phyloP scores from a whole-genome alignment of 2,113 vertebrate species.

The Vireo altiloquus region DNA sequence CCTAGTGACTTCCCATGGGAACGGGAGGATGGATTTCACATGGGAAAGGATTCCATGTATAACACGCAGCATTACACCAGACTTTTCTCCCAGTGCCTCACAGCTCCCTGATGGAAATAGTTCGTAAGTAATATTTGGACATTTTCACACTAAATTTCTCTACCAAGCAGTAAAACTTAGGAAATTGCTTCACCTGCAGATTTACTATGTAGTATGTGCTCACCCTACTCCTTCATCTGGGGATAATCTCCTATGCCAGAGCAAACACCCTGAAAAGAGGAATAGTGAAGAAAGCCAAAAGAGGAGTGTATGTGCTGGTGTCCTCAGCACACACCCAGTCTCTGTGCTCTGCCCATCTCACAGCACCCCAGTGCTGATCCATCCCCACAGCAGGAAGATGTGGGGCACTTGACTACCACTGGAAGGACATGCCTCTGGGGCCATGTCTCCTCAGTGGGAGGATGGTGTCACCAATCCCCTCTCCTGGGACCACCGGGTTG shows the following conservation, averaged over 20 bases:
- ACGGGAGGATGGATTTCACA: background rate
- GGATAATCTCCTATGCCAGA: background rate
- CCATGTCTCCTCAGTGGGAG: background rate
- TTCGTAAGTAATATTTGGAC: background rate
- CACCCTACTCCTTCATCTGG: background rate
- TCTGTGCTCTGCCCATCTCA: background rate
- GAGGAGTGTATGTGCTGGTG: no score
- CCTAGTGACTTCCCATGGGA: background rate
- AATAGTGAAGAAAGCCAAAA: background rate
- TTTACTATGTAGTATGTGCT: background rate
- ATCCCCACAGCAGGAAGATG: accelerated
- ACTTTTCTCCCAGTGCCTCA: background rate
- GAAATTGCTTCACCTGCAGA: background rate
- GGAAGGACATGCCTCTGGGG: background rate
- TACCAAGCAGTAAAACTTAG: background rate
- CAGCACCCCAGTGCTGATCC: background rate
- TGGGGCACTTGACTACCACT: accelerated
- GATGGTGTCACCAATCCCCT: background rate
- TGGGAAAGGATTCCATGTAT: accelerated
- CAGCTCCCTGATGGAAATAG: background rate
- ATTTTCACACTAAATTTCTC: background rate
- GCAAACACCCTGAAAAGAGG: background rate
- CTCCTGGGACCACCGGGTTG: background rate
- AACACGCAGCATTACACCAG: background rate
- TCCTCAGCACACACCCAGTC: background rate